phyloP scores from a whole-genome alignment of 2,797 vertebrate species.

The Lepus oiostolus region DNA sequence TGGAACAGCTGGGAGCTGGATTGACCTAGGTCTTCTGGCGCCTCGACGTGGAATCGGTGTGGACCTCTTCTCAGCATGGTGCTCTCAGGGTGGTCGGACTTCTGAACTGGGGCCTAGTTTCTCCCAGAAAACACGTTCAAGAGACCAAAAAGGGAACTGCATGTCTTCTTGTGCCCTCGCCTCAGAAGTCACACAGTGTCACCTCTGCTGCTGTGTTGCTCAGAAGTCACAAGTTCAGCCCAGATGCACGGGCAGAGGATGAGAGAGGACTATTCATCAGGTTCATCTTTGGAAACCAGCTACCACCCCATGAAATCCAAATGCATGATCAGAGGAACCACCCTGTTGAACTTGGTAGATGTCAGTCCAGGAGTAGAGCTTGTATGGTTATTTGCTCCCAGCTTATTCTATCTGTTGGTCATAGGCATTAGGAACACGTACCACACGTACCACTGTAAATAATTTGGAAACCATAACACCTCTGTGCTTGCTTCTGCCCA shows the following conservation, averaged over 20 bases:
- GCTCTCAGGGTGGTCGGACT: background rate
- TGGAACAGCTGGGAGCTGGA: background rate
- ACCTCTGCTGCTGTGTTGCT: background rate
- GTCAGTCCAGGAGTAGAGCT: background rate
- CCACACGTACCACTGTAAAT: background rate
- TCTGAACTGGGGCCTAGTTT: background rate
- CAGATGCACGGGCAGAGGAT: background rate
- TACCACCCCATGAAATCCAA: background rate
- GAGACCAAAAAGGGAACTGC: background rate
- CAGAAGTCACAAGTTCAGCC: background rate
- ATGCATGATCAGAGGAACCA: background rate
- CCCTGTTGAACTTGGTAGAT: background rate
- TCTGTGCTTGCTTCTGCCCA: background rate
- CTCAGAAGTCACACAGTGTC: background rate
- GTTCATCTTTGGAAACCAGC: background rate
- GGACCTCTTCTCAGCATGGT: background rate
- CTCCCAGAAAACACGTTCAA: background rate
- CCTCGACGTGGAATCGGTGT: background rate
- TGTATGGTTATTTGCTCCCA: background rate
- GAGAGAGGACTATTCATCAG: background rate
- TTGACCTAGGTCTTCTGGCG: background rate
- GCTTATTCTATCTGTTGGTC: background rate
- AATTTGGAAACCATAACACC: background rate
- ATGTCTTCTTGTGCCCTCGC: background rate
- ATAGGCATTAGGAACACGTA: too few relatives aligned